Evolutionary conservation across 2,113 vertebrate species (phyloP).

Genomic region (Lycaon pictus): DNA sequence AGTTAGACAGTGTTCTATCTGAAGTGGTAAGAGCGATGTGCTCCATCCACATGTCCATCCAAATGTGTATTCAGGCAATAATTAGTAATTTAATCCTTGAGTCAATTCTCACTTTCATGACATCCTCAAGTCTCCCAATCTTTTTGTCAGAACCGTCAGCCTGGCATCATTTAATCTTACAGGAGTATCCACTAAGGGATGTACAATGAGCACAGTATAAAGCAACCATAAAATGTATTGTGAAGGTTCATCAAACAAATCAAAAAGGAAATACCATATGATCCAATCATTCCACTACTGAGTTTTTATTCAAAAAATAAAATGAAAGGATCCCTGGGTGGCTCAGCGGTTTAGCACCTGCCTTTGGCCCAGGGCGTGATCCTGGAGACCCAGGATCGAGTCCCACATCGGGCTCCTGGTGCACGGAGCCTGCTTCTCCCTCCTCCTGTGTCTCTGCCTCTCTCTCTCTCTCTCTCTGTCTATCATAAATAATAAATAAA

Average conservation of each 20-base stretch:
- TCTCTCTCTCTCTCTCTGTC: too few relatives aligned
- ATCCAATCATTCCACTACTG: background rate
- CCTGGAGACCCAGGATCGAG: too few relatives aligned
- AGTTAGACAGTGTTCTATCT: background rate
- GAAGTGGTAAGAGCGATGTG: background rate
- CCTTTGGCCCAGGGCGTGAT: too few relatives aligned
- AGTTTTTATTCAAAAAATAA: background rate
- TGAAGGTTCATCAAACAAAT: background rate
- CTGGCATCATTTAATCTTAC: background rate
- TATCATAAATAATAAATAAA: too few relatives aligned
- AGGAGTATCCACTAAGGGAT: background rate
- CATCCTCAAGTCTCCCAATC: background rate
- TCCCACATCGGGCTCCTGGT: too few relatives aligned
- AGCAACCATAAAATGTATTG: background rate
- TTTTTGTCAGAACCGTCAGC: background rate
- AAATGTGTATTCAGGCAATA: background rate
- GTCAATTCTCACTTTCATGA: background rate
- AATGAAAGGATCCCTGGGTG: too few relatives aligned
- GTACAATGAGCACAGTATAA: background rate
- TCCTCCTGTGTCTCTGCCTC: too few relatives aligned
- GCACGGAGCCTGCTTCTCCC: too few relatives aligned
- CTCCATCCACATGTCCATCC: background rate
- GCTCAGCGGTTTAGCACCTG: too few relatives aligned
- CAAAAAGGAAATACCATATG: background rate
- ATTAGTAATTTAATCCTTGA: background rate